Evolutionary conservation across 2,113 vertebrate species (phyloP).

Genomic region (Bos javanicus): DNA sequence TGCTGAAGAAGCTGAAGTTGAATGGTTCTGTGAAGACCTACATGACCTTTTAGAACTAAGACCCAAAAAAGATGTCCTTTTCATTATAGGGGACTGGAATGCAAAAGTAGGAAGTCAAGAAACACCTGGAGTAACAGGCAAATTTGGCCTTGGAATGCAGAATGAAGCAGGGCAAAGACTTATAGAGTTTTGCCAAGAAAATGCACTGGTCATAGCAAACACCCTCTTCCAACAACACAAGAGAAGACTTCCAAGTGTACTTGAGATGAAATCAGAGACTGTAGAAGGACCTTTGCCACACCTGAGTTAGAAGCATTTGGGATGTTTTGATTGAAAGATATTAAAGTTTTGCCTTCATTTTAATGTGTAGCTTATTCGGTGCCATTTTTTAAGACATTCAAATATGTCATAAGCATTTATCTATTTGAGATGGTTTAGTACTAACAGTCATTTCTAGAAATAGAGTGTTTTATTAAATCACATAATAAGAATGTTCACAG

Average conservation of each 20-base stretch:
- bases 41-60: too few species aligned
- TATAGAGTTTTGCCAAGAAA: too few species aligned
- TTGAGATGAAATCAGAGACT: neutral
- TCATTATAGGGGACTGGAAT: too few species aligned
- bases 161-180: too few species aligned
- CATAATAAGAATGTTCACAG: neutral
- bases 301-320: neutral
- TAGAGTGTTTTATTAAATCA: neutral
- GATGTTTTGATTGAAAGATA: neutral
- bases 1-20: too few species aligned
- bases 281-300: accelerated
- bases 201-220: too few species aligned
- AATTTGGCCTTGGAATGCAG: too few species aligned
- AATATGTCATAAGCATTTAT: neutral
- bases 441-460: neutral
- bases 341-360: neutral
- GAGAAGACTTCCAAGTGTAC: neutral
- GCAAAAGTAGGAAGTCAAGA: too few species aligned
- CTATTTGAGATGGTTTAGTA: neutral
- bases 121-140: too few species aligned
- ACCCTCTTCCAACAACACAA: too few species aligned
- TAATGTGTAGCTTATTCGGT: neutral
- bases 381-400: neutral
- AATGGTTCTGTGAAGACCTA: too few species aligned
- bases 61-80: too few species aligned